These are phyloP conservation scores for Actinemys pallida DNA, from an alignment of 2,113 vertebrate genomes.

Conservation along the genomic window DNA sequence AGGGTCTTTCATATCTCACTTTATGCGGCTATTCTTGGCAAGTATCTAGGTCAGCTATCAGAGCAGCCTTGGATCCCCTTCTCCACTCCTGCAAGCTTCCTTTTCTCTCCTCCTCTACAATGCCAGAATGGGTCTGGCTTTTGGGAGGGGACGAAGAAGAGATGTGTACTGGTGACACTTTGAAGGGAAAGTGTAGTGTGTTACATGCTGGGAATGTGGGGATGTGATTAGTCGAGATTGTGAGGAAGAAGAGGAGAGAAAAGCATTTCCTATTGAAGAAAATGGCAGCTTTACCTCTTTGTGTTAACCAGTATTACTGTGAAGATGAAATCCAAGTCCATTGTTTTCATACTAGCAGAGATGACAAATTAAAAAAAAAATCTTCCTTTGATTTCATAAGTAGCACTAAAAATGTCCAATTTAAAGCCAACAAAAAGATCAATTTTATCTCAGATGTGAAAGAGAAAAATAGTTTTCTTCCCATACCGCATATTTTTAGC, in stretches of 20 bases:
- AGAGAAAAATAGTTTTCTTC: background rate
- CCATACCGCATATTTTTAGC: background rate
- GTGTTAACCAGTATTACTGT: background rate
- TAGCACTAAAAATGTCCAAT: background rate
- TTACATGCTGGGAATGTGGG: background rate
- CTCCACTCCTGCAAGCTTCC: background rate
- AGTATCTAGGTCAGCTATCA: background rate
- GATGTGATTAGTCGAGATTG: background rate
- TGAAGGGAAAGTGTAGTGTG: background rate
- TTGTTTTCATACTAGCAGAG: background rate
- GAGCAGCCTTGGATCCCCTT: background rate
- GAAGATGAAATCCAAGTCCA: background rate
- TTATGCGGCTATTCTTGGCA: background rate
- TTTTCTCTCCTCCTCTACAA: background rate
- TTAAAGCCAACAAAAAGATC: background rate
- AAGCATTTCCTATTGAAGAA: background rate
- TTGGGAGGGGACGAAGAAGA: background rate
- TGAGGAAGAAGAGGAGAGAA: background rate
- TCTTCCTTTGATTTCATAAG: background rate
- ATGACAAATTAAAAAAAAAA: background rate
- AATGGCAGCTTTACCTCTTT: background rate
- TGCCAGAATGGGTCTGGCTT: background rate
- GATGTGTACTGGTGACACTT: background rate
- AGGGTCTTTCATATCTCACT: background rate
- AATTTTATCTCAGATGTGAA: background rate